Base-by-base conservation (phyloP, 1,140 invertebrate genomes). In the Temnothorax longispinosus region DNA sequence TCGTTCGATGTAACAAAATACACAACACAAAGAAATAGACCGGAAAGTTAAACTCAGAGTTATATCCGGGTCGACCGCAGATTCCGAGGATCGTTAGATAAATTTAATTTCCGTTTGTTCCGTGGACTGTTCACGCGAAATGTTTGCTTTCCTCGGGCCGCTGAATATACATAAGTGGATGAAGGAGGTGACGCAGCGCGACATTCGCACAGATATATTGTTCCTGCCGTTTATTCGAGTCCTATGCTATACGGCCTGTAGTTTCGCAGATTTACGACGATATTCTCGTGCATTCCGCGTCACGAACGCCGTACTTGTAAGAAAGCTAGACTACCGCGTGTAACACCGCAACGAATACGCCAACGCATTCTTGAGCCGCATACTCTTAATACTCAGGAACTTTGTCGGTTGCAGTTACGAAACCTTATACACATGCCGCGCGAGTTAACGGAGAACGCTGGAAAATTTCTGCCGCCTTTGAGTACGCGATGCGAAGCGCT, bases 71-170 rank as follows among this genome's bases (percentile, higher is more conserved):
- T 74, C 18, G 18, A 3, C 54, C 54, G 2, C 80, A 47, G 58
- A 74, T 74, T 74, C 54, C 38, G 41, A 56, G 41, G 27, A 35
- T 84, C 69, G 69, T 84, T 84, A 84, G 69, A 84, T 84, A 84
- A 84, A 84, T 84, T 84, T 84, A 84, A 84, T 84, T 84, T 84
- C 54, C 80, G 80, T 84, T 74, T 74, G 80, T 60, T 60, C 69
- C 69, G 10, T 47, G 47, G 38, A 81, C 13, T 71, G 54, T 71
- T 71, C 27, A 41, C 41, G 15, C 18, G 38, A 3, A 27, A 6
- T 58, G 21, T 56, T 60, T 72, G 67, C 7, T 60, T 41, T 74
- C 7, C n/a, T 64, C 47, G 62, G 41, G 27, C 41, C 18, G 52
- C 41, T 52, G 8, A 84, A 84, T 67, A 60, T 38, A 27, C 27